These are phyloP conservation scores for Aythya baeri DNA, from an alignment of 2,113 vertebrate species.

Conservation along the genomic window DNA sequence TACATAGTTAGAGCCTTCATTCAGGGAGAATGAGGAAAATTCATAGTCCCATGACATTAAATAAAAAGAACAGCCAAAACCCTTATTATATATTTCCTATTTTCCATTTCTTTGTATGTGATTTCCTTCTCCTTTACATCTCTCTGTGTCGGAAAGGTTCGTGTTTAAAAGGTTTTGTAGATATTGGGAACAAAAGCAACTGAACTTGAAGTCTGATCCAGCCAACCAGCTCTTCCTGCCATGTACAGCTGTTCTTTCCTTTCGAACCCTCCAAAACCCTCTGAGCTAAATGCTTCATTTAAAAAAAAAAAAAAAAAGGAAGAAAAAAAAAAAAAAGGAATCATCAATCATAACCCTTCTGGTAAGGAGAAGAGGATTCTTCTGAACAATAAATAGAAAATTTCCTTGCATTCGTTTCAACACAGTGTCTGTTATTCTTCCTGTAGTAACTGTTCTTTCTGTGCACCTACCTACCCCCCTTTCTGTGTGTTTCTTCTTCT, in stretches of 20 bases:
- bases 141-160: background rate
- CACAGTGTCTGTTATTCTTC: background rate
- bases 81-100: background rate
- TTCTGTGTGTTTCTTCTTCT: background rate
- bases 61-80: slow-evolving; percentile 1
- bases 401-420: background rate
- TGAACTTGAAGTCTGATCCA: background rate
- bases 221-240: background rate
- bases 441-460: background rate
- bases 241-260: slow-evolving; percentile 40
- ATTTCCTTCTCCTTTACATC: background rate
- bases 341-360: slow-evolving; percentile 19
- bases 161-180: slow-evolving; percentile 12
- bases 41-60: slow-evolving; percentile 1
- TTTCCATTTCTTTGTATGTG: background rate
- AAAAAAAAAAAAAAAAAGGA: background rate
- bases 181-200: slow-evolving; percentile 8
- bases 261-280: slow-evolving; percentile 25
- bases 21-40: background rate
- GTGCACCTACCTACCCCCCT: background rate
- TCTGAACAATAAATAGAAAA: background rate
- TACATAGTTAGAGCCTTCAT: background rate
- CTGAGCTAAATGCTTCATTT: slow-evolving; percentile 14
- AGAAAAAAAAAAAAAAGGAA: background rate
- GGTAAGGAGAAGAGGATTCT: background rate